These are phyloP conservation scores for Sericinus montela DNA, from an alignment of 2,888 invertebrate species.

Conservation along the genomic window DNA sequence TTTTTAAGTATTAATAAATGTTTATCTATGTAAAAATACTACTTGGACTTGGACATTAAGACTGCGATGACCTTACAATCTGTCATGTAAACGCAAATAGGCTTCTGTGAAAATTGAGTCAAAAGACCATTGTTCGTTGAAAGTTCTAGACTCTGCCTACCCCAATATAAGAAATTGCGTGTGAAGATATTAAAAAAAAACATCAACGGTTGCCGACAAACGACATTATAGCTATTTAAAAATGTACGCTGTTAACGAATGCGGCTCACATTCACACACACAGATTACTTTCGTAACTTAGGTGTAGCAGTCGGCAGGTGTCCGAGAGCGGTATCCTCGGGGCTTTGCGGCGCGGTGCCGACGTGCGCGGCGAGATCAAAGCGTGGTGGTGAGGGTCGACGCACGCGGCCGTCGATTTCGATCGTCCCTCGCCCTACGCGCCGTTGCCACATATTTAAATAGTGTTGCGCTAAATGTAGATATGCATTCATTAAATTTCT, in stretches of 20 bases:
- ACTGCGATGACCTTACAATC: too few relatives aligned
- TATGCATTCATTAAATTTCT: too few relatives aligned
- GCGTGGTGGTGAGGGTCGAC: constrained; percentile 63
- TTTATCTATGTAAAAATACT: too few relatives aligned
- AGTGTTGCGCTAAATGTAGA: constrained; percentile 41
- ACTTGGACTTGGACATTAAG: too few relatives aligned
- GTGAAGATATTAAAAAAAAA: too few relatives aligned
- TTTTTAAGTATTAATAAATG: too few relatives aligned
- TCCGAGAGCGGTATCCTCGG: constrained; percentile 38
- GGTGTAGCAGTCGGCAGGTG: constrained; percentile 33
- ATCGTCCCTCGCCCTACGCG: constrained; percentile 40
- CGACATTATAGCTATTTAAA: background rate
- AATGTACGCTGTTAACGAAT: background rate
- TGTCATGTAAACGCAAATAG: too few relatives aligned
- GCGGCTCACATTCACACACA: background rate
- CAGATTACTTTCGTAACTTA: constrained; percentile 17
- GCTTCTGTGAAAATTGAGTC: too few relatives aligned
- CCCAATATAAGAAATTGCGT: too few relatives aligned
- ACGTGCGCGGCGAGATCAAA: constrained; percentile 60
- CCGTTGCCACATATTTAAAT: constrained; percentile 31
- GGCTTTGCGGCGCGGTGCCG: constrained; percentile 38
- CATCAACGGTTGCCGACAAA: too few relatives aligned
- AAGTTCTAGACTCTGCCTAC: too few relatives aligned
- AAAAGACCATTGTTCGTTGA: too few relatives aligned
- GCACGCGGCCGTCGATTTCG: constrained; percentile 61